Evolutionary conservation across 2,113 vertebrate species (phyloP), one percentile per base, ranked within the genome.

Genomic region (Ramphastos sulfuratus): DNA sequence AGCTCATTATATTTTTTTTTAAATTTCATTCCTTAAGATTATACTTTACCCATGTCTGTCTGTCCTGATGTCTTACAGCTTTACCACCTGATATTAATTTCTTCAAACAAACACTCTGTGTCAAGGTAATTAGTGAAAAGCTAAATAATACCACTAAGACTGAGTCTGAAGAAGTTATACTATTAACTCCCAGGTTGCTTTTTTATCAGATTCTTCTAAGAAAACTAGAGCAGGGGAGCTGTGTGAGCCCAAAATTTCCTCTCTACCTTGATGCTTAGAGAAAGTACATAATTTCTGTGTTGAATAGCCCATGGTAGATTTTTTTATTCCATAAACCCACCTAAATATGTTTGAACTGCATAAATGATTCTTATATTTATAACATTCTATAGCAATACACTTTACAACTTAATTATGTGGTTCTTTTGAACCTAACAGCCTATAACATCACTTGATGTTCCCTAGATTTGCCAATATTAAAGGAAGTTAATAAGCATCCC

Each of bases 111-210:
- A 66, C 7, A 31, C 85, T 79, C 61, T 76, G 24, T 85, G 59
- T 25, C 39, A 65, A 95, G 9, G 24, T 89, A 92, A 87, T 85
- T 55, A 82, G 52, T 66, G 66, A 88, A 89, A 89, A 92, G n/a
- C 54, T 50, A 92, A 89, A 89, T 55, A 89, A n/a, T 61, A 80
- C n/a, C 27, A 18, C 9, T 33, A 87, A 82, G 31, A 44, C 13
- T 39, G 70, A 61, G 7, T 78, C 73, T 71, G 50, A 50, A 71
- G 50, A 42, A 82, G 4, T 72, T 77, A 31, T 60, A 79, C 19
- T 71, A 66, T 73, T 84, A 74, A 87, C 15, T 81, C 54, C 39
- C 24, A 52, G 9, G 16, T 17, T 5, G 20, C 7, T 64, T 92
- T 88, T 88, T 67, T 59, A 84, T 60, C 63, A 93, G 42, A 1